Conservation (phyloP, 2,797 vertebrate genomes). For the Coranthus polyacanthus region DNA sequence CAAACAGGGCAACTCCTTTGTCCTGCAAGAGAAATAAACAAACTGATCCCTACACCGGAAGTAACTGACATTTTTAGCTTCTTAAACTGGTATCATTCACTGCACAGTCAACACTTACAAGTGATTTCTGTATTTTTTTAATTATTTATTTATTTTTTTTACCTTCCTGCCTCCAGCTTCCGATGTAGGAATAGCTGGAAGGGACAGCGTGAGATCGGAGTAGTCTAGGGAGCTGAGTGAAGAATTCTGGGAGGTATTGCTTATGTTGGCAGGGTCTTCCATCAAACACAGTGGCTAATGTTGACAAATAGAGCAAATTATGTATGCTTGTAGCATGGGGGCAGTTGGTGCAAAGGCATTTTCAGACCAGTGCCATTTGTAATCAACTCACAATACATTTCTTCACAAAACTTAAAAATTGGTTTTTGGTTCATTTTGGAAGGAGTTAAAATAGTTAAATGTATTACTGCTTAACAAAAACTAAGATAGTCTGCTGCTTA, state of each 20-base stretch:
- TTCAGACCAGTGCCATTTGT: no score
- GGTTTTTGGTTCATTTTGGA: no score
- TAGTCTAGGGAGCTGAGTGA: constrained; percentile 76
- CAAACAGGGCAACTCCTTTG: constrained; percentile 60
- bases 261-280: constrained; percentile 67
- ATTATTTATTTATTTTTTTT: no score
- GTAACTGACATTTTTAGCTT: not conserved
- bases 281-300: constrained; percentile 66
- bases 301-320: constrained; percentile 71
- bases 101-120: no score
- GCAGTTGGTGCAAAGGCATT: no score
- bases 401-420: no score
- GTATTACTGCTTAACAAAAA: no score
- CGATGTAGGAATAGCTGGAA: constrained; percentile 39
- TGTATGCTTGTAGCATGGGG: constrained; percentile 19
- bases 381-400: no score
- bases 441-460: no score
- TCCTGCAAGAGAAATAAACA: constrained; percentile 76
- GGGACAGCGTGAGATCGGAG: constrained; percentile 65
- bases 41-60: not conserved
- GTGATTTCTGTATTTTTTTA: no score
- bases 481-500: no score
- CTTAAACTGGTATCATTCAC: not conserved
- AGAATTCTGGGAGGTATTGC: constrained; percentile 75
- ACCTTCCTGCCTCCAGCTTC: constrained; percentile 66